phyloP scores from a whole-genome alignment of 2,113 vertebrate species.

The Andinoacara biseriatus region DNA sequence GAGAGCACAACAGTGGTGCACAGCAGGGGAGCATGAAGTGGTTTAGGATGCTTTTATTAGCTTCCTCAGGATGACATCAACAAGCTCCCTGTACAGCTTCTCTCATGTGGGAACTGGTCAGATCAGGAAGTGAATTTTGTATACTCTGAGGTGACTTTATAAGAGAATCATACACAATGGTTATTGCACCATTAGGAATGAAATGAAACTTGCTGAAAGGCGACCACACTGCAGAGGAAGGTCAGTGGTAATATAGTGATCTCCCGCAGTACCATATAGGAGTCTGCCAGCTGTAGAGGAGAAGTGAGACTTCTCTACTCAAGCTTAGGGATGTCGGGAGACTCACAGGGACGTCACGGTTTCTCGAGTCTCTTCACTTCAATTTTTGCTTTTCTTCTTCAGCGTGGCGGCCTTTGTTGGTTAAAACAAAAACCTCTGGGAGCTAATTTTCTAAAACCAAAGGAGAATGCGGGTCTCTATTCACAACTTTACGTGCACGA shows the following conservation, averaged over 20 bases:
- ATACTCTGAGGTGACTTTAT: conserved; percentile 61
- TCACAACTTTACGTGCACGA: background rate
- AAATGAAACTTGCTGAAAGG: conserved; percentile 70
- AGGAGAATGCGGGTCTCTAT: conserved; percentile 31
- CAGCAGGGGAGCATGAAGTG: conserved; percentile 43
- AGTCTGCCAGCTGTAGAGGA: conserved; percentile 46
- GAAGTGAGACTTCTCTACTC: conserved; percentile 37
- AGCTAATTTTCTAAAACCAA: conserved; percentile 65
- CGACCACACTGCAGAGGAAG: conserved; percentile 61
- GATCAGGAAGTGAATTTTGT: conserved; percentile 54
- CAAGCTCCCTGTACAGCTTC: conserved; percentile 30
- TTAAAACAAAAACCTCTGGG: conserved; percentile 55
- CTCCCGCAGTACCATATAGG: conserved; percentile 41
- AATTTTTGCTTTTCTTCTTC: conserved; percentile 17
- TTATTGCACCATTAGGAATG: conserved; percentile 65
- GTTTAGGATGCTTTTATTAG: conserved; percentile 64
- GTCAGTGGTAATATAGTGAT: conserved; percentile 68
- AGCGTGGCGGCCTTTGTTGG: conserved; percentile 30
- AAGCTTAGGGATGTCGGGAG: conserved; percentile 44
- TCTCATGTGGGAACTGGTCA: conserved; percentile 50
- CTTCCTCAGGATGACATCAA: conserved; percentile 53
- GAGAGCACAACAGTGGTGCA: conserved; percentile 44
- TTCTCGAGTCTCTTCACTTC: conserved; percentile 23
- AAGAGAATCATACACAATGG: conserved; percentile 60
- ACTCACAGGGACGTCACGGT: conserved; percentile 39